A percentile compares a stretch with the other conserved stretches of the same genome.
phyloP scores from a whole-genome alignment of 2,797 vertebrate genomes.

The Stomatorhinus walkeri region DNA sequence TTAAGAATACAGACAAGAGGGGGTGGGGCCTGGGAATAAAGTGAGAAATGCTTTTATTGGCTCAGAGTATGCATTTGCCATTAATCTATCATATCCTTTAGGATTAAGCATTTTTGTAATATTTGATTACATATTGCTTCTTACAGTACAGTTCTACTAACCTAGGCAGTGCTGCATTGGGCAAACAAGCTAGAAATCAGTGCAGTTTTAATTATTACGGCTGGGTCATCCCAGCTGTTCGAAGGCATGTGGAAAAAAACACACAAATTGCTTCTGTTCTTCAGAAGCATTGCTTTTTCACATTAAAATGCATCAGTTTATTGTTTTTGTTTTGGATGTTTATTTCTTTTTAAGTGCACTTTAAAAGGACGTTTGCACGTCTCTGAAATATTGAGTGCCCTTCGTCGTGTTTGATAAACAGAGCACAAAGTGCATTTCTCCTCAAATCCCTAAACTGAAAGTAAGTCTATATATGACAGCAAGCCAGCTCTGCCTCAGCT shows the following conservation, averaged over 20 bases:
- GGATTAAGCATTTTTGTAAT: conserved; percentile 15
- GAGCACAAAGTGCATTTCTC: neutral
- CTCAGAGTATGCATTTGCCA: conserved; percentile 16
- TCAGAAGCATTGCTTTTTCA: neutral
- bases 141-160: neutral
- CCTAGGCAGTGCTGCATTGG: neutral
- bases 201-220: neutral
- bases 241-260: neutral
- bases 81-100: conserved; percentile 15
- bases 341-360: conserved; percentile 6
- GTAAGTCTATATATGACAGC: neutral
- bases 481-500: neutral
- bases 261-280: neutral
- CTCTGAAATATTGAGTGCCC: conserved; percentile 10
- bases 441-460: neutral
- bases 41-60: conserved; percentile 18
- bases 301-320: neutral
- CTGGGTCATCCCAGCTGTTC: neutral
- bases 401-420: neutral
- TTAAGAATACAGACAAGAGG: conserved; percentile 55
- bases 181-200: neutral
- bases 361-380: neutral
- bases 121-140: conserved; percentile 24
- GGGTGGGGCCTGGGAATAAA: neutral
- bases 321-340: conserved; percentile 7